phyloP scores from a whole-genome alignment of 2,797 vertebrate species.

The Coregonus suidteri region DNA sequence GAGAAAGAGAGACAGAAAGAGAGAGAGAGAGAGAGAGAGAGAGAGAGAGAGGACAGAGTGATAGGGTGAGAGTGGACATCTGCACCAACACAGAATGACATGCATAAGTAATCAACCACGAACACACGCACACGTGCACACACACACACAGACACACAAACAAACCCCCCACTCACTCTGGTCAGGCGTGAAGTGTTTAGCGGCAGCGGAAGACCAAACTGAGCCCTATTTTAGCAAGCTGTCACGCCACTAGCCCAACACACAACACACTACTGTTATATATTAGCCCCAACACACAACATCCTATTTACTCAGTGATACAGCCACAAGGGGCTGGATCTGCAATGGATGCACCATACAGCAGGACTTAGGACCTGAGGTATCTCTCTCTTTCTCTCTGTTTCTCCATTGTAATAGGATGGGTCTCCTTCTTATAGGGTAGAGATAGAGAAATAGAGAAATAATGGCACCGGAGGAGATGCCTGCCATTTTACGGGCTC shows the following conservation, averaged over 20 bases:
- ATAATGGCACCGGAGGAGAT: no score
- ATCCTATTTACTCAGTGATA: no score
- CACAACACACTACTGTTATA: not conserved
- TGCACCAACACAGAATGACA: not conserved
- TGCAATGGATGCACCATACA: no score
- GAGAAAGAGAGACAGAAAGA: constrained; percentile 9
- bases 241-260: not conserved
- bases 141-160: constrained; percentile 8
- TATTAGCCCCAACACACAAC: no score
- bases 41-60: not conserved
- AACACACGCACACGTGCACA: not conserved
- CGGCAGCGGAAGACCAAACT: not conserved
- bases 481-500: no score
- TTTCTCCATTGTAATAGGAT: not conserved
- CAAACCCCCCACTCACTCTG: not conserved
- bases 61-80: constrained; percentile 1
- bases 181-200: not conserved
- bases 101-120: not conserved
- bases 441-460: not conserved
- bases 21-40: not conserved
- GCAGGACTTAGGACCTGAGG: no score
- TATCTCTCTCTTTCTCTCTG: not conserved
- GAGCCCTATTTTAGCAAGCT: not conserved
- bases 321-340: no score
- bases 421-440: not conserved